These are phyloP conservation scores for Paedocypris micromegethes DNA, from an alignment of 2,797 vertebrate species.

Conservation along the genomic window DNA sequence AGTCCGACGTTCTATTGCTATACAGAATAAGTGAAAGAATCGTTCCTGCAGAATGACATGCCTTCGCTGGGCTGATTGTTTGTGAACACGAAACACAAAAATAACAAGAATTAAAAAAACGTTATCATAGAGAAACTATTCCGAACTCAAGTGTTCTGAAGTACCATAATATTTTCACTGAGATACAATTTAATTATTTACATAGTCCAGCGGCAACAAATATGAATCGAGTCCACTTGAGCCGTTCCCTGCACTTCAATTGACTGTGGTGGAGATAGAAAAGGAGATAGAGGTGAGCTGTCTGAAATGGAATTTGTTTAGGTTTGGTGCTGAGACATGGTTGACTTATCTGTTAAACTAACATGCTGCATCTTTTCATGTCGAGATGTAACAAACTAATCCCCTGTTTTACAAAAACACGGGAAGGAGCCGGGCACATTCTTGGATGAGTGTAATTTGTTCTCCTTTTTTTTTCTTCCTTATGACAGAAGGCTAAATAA, in stretches of 20 bases:
- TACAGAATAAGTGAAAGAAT: no score
- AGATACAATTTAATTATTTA: conserved; percentile 46
- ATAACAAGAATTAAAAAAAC: no score
- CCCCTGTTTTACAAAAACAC: conserved; percentile 63
- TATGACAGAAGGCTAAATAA: conserved; percentile 72
- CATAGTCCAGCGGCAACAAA: conserved; percentile 55
- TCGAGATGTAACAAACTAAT: conserved; percentile 60
- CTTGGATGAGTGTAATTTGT: conserved; percentile 36
- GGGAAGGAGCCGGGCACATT: conserved; percentile 54
- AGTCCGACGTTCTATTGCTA: no score
- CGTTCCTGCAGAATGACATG: no score
- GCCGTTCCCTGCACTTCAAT: conserved; percentile 59
- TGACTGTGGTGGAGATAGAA: conserved; percentile 61
- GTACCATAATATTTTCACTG: conserved; percentile 48
- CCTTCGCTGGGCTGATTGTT: no score
- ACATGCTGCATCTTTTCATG: conserved; percentile 62
- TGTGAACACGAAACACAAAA: no score
- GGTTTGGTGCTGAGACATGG: conserved; percentile 66
- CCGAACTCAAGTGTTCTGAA: background rate
- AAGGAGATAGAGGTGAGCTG: conserved; percentile 69
- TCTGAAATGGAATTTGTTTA: conserved; percentile 76
- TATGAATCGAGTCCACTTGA: conserved; percentile 47
- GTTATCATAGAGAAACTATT: no score
- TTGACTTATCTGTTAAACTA: conserved; percentile 73
- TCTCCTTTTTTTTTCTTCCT: conserved; percentile 30